Base-by-base conservation (phyloP, 2,888 invertebrate species). In the Pandemis heparana region DNA sequence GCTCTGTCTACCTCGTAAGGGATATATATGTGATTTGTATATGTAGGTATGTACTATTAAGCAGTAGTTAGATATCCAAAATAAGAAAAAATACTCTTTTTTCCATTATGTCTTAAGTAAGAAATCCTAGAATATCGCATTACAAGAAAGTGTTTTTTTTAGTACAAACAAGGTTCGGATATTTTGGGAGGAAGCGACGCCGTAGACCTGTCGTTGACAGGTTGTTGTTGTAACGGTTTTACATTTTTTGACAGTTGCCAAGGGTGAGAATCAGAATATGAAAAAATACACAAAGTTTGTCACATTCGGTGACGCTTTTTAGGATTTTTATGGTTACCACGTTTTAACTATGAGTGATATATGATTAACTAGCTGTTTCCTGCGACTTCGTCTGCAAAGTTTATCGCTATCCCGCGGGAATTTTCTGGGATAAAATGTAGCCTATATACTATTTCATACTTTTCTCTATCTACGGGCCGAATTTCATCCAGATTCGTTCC, bases 211-310 rank as follows among this genome's bases (percentile, higher is more conserved):
- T 78, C 78, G 73, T 51, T 16, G 23, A 39, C 23, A 51, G 32
- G 53, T 63, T 79, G 77, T 79, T 79, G 41, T 74, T 78, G 75
- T 74, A 75, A 77, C 76, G 71, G 64, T 76, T 76, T 61, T 56
- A 61, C 51, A 12, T 23, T 70, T 70, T 74, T 74, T 63, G 53
- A 71, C 64, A 71, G 53, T 71, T 59, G 59, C 53, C 64, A 16
- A 51, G 10, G 65, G 72, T 64, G 59, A 43, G 53, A 61, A 53
- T 39, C 53, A 6, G 12, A 14, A 14, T 41, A 7, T 12, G 18
- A 53, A 62, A 39, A 18, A 5, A n/a, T 46, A 16, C 18, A n/a
- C 63, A 73, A 63, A 53, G 10, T 18, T 18, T 18, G 53, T 9
- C 18, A 18, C 38, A 3, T 23, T 16, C n/a, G 64, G 10, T 71